Evolutionary conservation across 2,797 vertebrate genomes (phyloP), one percentile per base, ranked within the genome.

Genomic region (Gymnoscopelus braueri): DNA sequence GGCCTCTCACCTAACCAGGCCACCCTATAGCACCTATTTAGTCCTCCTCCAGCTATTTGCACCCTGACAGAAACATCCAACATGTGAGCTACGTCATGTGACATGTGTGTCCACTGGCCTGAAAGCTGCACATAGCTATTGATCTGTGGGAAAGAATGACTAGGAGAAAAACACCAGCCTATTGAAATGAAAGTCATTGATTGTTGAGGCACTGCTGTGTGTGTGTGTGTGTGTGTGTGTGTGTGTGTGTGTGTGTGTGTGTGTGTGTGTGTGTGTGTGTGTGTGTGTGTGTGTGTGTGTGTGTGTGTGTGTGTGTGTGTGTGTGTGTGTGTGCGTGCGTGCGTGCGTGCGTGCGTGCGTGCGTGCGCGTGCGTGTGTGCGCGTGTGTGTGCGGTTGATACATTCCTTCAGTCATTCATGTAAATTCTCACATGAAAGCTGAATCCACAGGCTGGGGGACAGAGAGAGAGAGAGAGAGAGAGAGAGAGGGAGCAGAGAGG

Each of bases 111-210:
- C 54, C 71, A 26, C 75, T 90, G 86, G 88, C 88, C 88, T 60
- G 71, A 77, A 75, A 82, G 76, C 60, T 47, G 54, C 63, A 52
- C 63, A 0, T 7, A 24, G 65, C 63, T 82, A 91, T 90, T 35
- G 89, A 90, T 74, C 2, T 79, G 80, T 23, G n/a, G 88, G 85
- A 90, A 87, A 81, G n/a, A 62, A 35, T 35, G 35, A 35, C 35
- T 32, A 26, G 13, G 8, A 64, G 1, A n/a, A 29, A 56, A 56
- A 57, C 35, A 29, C 3, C 2, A 32, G 1, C 29, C 2, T 11
- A 44, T 52, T 74, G 71, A 67, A 79, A 84, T 71, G 26, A 83
- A 58, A 85, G 84, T 78, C 83, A 89, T 88, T 75, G 23, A 65
- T 55, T 59, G 69, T 54, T 60, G n/a, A 69, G 65, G 74, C 74